Percentiles rank a stretch among this genome's conserved stretches.
Conservation (phyloP, 2,113 vertebrate species). For the Strix uralensis region DNA sequence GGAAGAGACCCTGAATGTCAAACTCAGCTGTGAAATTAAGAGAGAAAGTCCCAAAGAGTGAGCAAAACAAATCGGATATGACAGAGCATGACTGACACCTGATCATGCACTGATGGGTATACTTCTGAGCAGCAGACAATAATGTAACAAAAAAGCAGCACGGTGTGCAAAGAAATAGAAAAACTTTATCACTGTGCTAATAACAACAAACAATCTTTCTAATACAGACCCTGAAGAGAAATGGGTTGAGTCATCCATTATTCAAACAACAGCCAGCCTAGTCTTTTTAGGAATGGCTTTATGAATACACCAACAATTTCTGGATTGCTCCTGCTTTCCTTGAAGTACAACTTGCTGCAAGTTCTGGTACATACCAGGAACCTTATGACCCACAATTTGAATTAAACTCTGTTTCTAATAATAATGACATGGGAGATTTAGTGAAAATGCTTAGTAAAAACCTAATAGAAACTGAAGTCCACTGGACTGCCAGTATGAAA, state of each 20-base stretch:
- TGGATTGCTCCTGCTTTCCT: background rate
- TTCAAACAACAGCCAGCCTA: background rate
- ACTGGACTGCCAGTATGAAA: background rate
- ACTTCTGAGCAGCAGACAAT: background rate
- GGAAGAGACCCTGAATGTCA: constrained; percentile 26
- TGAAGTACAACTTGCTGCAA: background rate
- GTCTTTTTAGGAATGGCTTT: background rate
- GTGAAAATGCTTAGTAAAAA: background rate
- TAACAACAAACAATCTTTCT: background rate
- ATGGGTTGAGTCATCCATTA: background rate
- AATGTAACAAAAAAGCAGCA: background rate
- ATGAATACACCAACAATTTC: background rate
- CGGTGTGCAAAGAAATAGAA: background rate
- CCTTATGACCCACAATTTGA: background rate
- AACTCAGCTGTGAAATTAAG: background rate
- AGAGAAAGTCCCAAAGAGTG: background rate
- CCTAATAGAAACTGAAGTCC: background rate
- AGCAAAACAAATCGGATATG: background rate
- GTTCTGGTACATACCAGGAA: background rate
- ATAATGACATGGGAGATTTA: background rate
- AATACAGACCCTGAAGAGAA: background rate
- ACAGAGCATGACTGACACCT: background rate
- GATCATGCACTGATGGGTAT: background rate
- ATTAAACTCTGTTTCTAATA: background rate
- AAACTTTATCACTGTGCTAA: background rate